phyloP scores from a whole-genome alignment of 2,797 vertebrate genomes.

The Acipenser transmontanus region DNA sequence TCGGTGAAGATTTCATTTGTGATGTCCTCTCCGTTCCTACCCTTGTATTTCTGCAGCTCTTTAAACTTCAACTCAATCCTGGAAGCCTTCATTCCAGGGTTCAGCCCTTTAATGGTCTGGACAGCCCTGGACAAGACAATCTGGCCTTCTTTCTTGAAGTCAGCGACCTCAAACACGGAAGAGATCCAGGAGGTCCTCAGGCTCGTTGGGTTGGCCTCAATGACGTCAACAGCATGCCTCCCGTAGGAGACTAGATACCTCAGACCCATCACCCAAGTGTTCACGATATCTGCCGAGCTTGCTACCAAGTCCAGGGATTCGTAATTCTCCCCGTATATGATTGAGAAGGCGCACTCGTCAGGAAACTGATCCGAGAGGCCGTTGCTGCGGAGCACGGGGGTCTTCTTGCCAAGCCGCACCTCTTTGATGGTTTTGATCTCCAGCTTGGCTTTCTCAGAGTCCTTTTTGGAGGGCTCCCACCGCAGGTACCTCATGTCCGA shows the following conservation, averaged over 20 bases:
- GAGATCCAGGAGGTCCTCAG: conserved; percentile 84
- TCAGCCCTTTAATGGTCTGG: conserved; percentile 82
- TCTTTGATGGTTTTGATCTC: conserved; percentile 88
- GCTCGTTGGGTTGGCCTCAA: conserved; percentile 69
- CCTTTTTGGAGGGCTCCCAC: conserved; percentile 90
- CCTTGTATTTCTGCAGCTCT: conserved; percentile 80
- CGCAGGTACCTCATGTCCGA: conserved; percentile 79
- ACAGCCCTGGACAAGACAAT: conserved; percentile 76
- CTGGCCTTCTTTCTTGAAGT: conserved; percentile 68
- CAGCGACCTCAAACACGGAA: conserved; percentile 76
- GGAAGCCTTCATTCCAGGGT: conserved; percentile 83
- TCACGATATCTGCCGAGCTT: conserved; percentile 79
- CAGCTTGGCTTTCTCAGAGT: conserved; percentile 84
- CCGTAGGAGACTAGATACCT: conserved; percentile 86
- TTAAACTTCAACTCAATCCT: conserved; percentile 86
- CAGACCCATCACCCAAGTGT: conserved; percentile 87
- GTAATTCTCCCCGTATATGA: conserved; percentile 89
- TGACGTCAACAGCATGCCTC: conserved; percentile 70
- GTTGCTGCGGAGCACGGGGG: conserved; percentile 78
- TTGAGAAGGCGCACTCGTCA: conserved; percentile 86
- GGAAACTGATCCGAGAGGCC: conserved; percentile 87
- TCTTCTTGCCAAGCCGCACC: conserved; percentile 85
- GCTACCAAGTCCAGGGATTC: conserved; percentile 86
- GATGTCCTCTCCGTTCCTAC: conserved; percentile 65
- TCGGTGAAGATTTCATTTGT: conserved; percentile 77